Evolutionary conservation across 2,113 vertebrate species (phyloP).

Genomic region (Coptodon rendalli): DNA sequence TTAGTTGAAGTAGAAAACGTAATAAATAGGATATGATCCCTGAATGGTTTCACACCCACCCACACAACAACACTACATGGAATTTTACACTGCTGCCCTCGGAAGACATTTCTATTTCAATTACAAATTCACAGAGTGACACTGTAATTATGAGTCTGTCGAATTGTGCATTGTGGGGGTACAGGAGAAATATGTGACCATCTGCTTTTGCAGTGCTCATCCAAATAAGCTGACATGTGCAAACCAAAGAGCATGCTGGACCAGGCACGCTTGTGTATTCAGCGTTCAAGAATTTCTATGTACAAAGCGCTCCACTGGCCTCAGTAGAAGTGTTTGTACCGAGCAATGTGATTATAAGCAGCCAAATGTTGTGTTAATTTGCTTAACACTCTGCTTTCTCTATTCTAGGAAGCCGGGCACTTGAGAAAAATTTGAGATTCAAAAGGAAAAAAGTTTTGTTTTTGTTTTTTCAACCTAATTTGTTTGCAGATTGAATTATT

Average conservation of each 20-base stretch:
- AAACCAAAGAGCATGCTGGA: not conserved
- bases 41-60: not conserved
- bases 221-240: slow-evolving; percentile 7
- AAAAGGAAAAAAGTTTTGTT: not conserved
- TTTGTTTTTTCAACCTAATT: not conserved
- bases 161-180: not conserved
- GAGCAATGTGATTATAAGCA: not conserved
- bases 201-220: slow-evolving; percentile 22
- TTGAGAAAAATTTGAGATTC: not conserved
- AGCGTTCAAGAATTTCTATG: not conserved
- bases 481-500: not conserved
- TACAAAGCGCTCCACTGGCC: not conserved
- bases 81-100: not conserved
- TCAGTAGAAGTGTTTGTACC: not conserved
- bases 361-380: slow-evolving; percentile 16
- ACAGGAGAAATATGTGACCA: not conserved
- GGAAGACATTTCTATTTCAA: not conserved
- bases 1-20: not conserved
- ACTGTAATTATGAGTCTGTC: not conserved
- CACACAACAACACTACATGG: not conserved
- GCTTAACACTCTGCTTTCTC: not conserved
- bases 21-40: not conserved
- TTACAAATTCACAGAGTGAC: not conserved
- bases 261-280: not conserved
- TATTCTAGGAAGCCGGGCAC: not conserved